Percentiles rank a stretch among this genome's conserved stretches.
Conservation (phyloP, 2,797 vertebrate species). For the Pelobates cultripes region DNA sequence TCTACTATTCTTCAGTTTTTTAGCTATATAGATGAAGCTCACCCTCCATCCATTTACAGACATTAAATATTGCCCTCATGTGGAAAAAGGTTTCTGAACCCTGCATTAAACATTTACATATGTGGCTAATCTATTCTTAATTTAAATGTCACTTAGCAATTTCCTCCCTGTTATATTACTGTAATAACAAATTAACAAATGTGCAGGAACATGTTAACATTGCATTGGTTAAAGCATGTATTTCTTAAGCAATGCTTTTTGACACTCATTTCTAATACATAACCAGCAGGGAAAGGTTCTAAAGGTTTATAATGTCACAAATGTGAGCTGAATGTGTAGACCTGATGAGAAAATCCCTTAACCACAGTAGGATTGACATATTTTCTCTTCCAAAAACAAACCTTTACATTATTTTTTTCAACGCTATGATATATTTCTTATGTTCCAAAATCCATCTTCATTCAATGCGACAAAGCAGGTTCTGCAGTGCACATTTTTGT, state of each 20-base stretch:
- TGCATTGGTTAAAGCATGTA: too few species aligned
- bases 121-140: too few species aligned
- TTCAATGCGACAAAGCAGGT: background rate
- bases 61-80: too few species aligned
- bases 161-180: too few species aligned
- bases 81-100: too few species aligned
- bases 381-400: background rate
- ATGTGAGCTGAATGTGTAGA: background rate
- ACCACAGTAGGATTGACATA: background rate
- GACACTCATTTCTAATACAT: background rate
- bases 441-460: background rate
- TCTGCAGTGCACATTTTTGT: background rate
- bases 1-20: too few species aligned
- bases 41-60: too few species aligned
- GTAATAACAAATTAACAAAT: too few species aligned
- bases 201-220: too few species aligned
- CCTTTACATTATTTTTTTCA: background rate
- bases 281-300: background rate
- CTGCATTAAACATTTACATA: too few species aligned
- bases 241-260: background rate
- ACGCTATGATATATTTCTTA: background rate
- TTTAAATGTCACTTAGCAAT: too few species aligned
- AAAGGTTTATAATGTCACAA: background rate
- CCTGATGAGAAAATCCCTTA: background rate
- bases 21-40: too few species aligned